Percentiles rank a stretch among this genome's conserved stretches.
Conservation (phyloP, 2,113 vertebrate genomes). For the Petrocephalus zakoni region DNA sequence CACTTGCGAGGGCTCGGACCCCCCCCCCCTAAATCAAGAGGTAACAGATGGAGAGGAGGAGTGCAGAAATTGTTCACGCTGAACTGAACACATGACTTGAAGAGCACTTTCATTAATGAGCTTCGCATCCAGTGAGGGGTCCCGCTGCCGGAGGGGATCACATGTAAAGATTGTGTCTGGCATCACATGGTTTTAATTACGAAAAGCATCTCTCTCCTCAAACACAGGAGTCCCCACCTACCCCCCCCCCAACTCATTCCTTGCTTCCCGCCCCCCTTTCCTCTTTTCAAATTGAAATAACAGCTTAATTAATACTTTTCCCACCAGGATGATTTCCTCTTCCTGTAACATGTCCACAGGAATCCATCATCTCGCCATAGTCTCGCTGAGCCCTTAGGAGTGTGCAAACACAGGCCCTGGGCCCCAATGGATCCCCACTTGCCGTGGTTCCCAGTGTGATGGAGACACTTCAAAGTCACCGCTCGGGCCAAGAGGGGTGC, state of each 20-base stretch:
- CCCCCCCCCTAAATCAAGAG: slow-evolving; percentile 42
- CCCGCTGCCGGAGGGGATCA: not conserved
- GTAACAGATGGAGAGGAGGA: slow-evolving; percentile 38
- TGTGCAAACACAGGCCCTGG: not conserved
- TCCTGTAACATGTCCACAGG: not conserved
- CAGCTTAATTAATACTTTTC: slow-evolving; percentile 16
- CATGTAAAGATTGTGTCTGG: not conserved
- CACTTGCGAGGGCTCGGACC: not conserved
- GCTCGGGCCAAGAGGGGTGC: not conserved
- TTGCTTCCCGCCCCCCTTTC: not conserved
- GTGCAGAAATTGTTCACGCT: slow-evolving; percentile 6
- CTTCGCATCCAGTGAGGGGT: not conserved
- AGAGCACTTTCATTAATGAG: slow-evolving; percentile 23
- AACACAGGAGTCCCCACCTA: not conserved
- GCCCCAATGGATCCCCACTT: not conserved
- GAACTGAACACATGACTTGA: slow-evolving; percentile 11
- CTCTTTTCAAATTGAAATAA: slow-evolving; percentile 16
- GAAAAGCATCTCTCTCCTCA: slow-evolving; percentile 11
- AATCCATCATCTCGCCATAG: not conserved
- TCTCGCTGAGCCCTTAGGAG: not conserved
- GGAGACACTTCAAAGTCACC: slow-evolving; percentile 24
- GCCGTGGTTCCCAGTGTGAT: not conserved
- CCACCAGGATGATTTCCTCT: not conserved
- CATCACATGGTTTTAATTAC: slow-evolving; percentile 28
- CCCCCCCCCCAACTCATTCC: not conserved